phyloP scores from a whole-genome alignment of 2,888 invertebrate genomes.

The Rapana venosa region DNA sequence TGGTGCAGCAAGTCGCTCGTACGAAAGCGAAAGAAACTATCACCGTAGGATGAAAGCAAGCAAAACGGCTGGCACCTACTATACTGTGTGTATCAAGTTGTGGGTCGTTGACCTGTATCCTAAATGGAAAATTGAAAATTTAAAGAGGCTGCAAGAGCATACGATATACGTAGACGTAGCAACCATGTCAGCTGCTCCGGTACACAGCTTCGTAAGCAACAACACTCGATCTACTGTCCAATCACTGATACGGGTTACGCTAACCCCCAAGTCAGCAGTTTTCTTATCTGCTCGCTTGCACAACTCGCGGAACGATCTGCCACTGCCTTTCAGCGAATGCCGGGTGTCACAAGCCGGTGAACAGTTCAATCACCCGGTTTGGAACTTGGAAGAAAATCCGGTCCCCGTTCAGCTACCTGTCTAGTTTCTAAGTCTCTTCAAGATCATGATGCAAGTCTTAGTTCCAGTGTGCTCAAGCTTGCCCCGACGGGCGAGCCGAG shows the following conservation, averaged over 20 bases:
- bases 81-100: background rate
- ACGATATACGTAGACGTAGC: background rate
- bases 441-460: background rate
- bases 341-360: too few relatives aligned
- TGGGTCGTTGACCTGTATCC: background rate
- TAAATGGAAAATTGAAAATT: background rate
- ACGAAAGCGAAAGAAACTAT: background rate
- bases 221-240: background rate
- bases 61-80: background rate
- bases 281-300: conserved; percentile 9
- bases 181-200: background rate
- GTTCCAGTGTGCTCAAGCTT: background rate
- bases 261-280: background rate
- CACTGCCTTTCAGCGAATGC: too few relatives aligned
- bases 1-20: background rate
- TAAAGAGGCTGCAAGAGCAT: background rate
- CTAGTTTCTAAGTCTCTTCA: background rate
- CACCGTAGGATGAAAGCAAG: background rate
- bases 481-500: conserved; percentile 31
- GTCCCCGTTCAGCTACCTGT: background rate
- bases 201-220: background rate
- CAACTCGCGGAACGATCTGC: background rate
- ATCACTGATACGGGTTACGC: background rate
- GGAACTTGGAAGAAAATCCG: background rate
- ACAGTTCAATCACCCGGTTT: background rate